These are phyloP conservation scores for Penaeus monodon DNA, from an alignment of 2,888 invertebrate species.

Conservation along the genomic window DNA sequence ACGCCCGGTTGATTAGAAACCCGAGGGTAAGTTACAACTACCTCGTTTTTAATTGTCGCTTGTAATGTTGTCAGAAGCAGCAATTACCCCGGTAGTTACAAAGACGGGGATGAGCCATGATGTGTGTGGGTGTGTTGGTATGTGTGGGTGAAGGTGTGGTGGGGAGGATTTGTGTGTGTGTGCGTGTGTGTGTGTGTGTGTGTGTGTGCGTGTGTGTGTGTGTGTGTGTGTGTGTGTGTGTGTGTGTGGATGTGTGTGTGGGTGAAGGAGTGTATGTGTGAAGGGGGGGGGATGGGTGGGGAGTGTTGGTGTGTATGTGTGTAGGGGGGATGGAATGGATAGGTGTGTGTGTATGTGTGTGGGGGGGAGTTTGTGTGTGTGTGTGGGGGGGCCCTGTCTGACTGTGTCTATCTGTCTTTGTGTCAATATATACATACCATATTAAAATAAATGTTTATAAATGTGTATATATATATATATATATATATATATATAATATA, in stretches of 20 bases:
- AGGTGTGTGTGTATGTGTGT: slow-evolving; percentile 5
- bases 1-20: no score
- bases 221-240: background rate
- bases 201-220: background rate
- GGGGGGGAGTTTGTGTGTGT: slow-evolving; percentile 15
- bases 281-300: background rate
- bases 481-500: background rate
- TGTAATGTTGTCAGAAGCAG: no score
- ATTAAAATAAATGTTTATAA: background rate
- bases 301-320: background rate
- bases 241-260: background rate
- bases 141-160: no score
- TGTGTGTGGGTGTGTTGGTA: no score
- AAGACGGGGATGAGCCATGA: no score
- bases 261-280: background rate
- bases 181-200: background rate
- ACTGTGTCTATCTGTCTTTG: background rate
- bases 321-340: background rate
- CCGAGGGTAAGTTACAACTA: no score
- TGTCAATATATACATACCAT: background rate
- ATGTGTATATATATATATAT: background rate
- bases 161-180: background rate
- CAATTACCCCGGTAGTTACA: no score
- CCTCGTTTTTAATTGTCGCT: no score
- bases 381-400: background rate